Conservation (phyloP, 2,113 vertebrate genomes). For the Tylochromis polylepis region DNA sequence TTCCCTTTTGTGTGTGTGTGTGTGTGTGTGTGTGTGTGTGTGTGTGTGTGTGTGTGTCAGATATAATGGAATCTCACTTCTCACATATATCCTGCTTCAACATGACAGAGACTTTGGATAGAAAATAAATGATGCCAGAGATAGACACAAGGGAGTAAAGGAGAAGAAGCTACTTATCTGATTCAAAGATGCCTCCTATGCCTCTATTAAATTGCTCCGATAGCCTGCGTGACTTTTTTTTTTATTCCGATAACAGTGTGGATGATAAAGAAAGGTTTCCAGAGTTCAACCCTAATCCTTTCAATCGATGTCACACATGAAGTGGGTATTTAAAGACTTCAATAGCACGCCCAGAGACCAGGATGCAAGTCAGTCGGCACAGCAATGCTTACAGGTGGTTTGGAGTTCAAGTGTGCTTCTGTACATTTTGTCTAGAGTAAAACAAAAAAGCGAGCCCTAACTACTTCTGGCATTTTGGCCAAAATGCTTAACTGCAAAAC, state of each 20-base stretch:
- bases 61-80: neutral
- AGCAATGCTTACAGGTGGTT: neutral
- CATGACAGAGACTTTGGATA: neutral
- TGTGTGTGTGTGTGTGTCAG: neutral
- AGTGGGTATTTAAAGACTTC: neutral
- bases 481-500: constrained; percentile 12
- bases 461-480: constrained; percentile 1
- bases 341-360: neutral
- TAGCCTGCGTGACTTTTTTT: neutral
- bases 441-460: constrained; percentile 20
- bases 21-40: too few species aligned
- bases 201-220: neutral
- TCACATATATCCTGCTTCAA: constrained; percentile 1
- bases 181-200: neutral
- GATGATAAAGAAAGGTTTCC: neutral
- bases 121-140: neutral
- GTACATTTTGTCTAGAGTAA: neutral
- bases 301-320: neutral
- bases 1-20: neutral
- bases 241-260: neutral
- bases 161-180: neutral
- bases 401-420: neutral
- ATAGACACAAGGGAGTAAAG: neutral
- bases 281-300: neutral
- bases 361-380: neutral